phyloP scores from a whole-genome alignment of 35 echinoderm and acorn worm genomes.

The Heliocidaris erythrogramma region DNA sequence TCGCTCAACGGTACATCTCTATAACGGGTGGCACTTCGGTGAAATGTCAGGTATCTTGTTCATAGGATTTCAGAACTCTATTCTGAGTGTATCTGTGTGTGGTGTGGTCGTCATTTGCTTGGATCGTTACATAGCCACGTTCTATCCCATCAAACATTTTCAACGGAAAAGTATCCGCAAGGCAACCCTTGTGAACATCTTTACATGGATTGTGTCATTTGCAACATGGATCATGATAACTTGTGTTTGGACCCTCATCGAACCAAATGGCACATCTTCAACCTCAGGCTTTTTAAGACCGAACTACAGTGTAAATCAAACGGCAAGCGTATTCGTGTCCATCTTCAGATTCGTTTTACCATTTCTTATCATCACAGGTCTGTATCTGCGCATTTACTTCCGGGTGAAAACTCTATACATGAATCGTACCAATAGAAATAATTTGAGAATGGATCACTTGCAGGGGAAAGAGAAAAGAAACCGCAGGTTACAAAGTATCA shows the following conservation, averaged over 20 bases:
- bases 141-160: too few relatives aligned
- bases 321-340: neutral
- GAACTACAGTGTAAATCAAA: neutral
- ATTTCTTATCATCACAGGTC: neutral
- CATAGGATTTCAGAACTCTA: neutral
- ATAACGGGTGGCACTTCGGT: neutral
- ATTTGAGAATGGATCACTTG: neutral
- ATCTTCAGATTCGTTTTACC: neutral
- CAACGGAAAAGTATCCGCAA: neutral
- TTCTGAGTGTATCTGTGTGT: neutral
- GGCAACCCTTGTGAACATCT: neutral
- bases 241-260: neutral
- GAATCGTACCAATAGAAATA: too few relatives aligned
- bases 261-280: neutral
- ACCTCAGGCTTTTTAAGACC: neutral
- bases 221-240: neutral
- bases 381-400: neutral
- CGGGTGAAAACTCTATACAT: neutral
- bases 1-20: neutral
- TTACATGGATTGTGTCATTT: conserved; percentile 29
- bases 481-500: too few relatives aligned
- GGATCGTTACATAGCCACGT: too few relatives aligned
- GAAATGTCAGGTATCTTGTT: neutral
- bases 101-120: too few relatives aligned
- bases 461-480: too few relatives aligned